Percentiles rank a stretch among this genome's conserved stretches.
phyloP scores from a whole-genome alignment of 1,140 invertebrate species.

The Whitmania pigra region DNA sequence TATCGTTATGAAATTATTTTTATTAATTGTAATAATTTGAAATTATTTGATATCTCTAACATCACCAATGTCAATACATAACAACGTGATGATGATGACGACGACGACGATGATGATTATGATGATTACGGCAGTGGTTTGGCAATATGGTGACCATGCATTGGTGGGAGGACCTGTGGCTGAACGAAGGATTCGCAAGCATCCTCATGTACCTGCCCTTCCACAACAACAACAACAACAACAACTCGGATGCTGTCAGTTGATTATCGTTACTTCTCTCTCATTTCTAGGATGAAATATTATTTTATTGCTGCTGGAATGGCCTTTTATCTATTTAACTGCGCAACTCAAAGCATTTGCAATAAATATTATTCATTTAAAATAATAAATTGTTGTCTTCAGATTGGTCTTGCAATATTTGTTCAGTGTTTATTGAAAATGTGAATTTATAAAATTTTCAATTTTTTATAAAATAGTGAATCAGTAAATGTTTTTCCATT shows the following conservation, averaged over 20 bases:
- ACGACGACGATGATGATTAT: neutral
- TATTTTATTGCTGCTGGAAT: neutral
- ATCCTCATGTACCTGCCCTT: conserved; percentile 40
- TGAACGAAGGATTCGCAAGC: conserved; percentile 46
- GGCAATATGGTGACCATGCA: conserved; percentile 46
- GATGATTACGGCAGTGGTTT: conserved; percentile 38
- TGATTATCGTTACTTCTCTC: neutral
- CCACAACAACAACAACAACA: conserved; percentile 34
- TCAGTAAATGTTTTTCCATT: too few species aligned
- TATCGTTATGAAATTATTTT: too few species aligned
- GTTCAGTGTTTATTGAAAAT: too few species aligned
- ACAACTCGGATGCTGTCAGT: conserved; percentile 35
- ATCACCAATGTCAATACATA: neutral
- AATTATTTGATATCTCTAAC: too few species aligned
- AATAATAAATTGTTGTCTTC: neutral
- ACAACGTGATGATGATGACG: neutral
- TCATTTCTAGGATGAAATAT: neutral
- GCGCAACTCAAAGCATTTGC: neutral
- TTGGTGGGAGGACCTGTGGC: conserved; percentile 46
- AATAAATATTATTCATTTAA: neutral
- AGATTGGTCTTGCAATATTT: neutral
- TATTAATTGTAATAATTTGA: too few species aligned
- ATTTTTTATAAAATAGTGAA: too few species aligned
- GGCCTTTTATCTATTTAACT: too few species aligned
- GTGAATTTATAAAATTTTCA: too few species aligned